Base-by-base conservation (phyloP, 2,888 invertebrate species). In the Agrilus mali region DNA sequence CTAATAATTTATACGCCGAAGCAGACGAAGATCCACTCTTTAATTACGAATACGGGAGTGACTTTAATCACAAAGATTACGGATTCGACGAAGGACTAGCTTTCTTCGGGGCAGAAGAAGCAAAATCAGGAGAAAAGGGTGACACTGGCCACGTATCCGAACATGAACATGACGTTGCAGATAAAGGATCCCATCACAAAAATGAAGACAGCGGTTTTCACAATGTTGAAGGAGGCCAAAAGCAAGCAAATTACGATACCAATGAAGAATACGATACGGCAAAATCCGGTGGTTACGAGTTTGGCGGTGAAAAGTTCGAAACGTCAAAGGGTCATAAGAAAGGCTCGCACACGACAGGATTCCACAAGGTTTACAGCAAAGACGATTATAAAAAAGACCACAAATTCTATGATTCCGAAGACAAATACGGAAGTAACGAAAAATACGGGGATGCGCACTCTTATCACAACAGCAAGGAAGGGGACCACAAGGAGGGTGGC, bases 321-420 rank as follows among this genome's bases (percentile, higher is more conserved):
- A 70, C 75, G 51, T 71, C 74, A 49, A 71, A 74, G 41, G 53
- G 54, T 5, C 75, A 73, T 63, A 78, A 78, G 62, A 82, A 82
- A 58, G 82, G 82, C 1, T 77, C 79, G 47, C 80, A 80, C 41
- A 73, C 80, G 16, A 78, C 75, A 7, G 83, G 84, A 14, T 83
- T 75, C 67, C 82, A 82, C 62, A 82, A 80, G 55, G 77, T 81
- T 1, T 82, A 78, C 64, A 74, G 77, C 64, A 84, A 83, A 68
- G 80, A 85, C 57, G 85, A 85, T 61, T 84, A 75, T 70, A 82
- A 83, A 62, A 83, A 83, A 58, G 80, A 82, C 56, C 82, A 82
- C 52, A 77, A 78, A 54, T 84, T 83, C 66, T 84, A 83, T 60
- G 84, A 84, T 55, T 80, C 80, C 39, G 74, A 76, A 20, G 77